phyloP scores from a whole-genome alignment of 2,888 invertebrate genomes.

The Nomada fabriciana region DNA sequence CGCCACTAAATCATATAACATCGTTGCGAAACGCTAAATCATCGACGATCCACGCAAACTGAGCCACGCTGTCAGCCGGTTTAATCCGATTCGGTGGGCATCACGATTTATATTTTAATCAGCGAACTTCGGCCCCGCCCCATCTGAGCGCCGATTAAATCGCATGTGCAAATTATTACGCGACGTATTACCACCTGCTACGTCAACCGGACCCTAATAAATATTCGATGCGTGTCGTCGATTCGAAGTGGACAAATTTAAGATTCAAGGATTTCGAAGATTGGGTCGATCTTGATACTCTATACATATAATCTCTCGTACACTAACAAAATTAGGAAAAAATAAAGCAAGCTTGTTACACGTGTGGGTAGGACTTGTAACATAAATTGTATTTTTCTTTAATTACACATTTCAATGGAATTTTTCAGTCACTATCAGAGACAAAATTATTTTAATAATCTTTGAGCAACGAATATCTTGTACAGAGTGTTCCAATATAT shows the following conservation, averaged over 20 bases:
- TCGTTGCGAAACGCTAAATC: constrained; percentile 57
- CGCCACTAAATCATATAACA: constrained; percentile 37
- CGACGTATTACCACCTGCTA: constrained; percentile 60
- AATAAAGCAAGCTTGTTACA: too few relatives aligned
- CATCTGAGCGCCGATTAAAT: constrained; percentile 66
- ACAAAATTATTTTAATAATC: too few relatives aligned
- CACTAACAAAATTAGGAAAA: too few relatives aligned
- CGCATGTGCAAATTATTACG: constrained; percentile 63
- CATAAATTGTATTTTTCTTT: too few relatives aligned
- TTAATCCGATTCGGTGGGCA: constrained; percentile 64
- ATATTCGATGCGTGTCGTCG: not conserved
- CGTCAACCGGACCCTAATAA: constrained; percentile 33
- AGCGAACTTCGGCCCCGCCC: constrained; percentile 58
- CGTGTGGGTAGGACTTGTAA: too few relatives aligned
- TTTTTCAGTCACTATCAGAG: too few relatives aligned
- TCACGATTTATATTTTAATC: constrained; percentile 76
- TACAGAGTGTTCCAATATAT: too few relatives aligned
- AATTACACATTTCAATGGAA: too few relatives aligned
- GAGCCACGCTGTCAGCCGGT: constrained; percentile 49
- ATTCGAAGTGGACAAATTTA: not conserved
- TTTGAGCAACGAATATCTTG: too few relatives aligned
- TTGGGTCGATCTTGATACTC: not conserved
- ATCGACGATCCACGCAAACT: constrained; percentile 41
- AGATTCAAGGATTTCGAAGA: not conserved
- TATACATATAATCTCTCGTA: too few relatives aligned